Evolutionary conservation across 2,797 vertebrate species (phyloP), one percentile per base, ranked within the genome.

Genomic region (Manis javanica): DNA sequence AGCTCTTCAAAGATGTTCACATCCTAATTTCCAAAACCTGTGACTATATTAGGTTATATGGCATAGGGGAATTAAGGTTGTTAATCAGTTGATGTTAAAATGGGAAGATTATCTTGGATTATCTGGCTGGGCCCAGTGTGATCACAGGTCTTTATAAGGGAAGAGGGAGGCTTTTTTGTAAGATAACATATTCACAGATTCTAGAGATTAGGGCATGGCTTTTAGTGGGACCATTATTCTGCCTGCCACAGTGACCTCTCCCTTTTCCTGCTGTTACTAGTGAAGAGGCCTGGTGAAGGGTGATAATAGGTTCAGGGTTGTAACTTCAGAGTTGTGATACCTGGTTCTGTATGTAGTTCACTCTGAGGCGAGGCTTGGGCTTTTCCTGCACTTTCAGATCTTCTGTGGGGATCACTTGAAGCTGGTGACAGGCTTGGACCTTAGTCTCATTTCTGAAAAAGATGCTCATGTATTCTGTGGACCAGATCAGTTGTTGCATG

Each of bases 31-130:
- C 21, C 42, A 68, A 61, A 92, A 89, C 24, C 19, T 82, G 34
- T 88, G 34, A 72, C 59, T 86, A 0, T 92, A 23, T 77, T 92
- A 46, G 37, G n/a, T 84, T 87, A 71, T 13, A 29, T 49, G 37
- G 31, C 19, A 63, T 82, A 66, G 46, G 71, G 59, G 53, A 92
- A 69, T 85, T 79, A 61, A 84, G 42, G 10, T 79, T 49, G 24
- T 61, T 69, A 75, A 39, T 39, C 37, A 39, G 37, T 39, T 39
- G 37, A 39, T 39, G 37, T 39, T 39, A 39, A 39, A 39, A 39
- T 39, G 55, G 9, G 42, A n/a, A 78, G n/a, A n/a, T 74, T 79
- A 10, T 84, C 78, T 63, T 95, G 71, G 64, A 66, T 93, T 91
- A 61, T 66, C 57, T 23, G 34, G 12, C 18, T 90, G 57, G 55